These are phyloP conservation scores for Antitype chi DNA, from an alignment of 2,888 invertebrate species.

Conservation along the genomic window DNA sequence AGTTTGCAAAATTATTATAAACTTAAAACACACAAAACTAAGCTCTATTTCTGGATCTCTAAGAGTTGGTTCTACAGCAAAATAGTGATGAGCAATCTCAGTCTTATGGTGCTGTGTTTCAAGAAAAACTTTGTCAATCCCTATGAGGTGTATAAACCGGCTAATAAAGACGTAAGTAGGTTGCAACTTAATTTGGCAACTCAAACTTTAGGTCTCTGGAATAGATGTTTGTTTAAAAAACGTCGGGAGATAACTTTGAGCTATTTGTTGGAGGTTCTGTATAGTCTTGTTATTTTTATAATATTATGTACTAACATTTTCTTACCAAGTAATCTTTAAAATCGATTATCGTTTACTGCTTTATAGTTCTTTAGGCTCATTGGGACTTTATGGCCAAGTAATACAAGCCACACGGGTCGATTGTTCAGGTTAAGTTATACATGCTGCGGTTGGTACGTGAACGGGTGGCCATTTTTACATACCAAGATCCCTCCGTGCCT, in stretches of 20 bases:
- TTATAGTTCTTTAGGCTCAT: neutral
- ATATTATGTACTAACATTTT: neutral
- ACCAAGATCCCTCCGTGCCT: neutral
- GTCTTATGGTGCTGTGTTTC: slow-evolving; percentile 57
- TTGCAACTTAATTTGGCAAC: slow-evolving; percentile 65
- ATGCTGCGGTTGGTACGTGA: neutral
- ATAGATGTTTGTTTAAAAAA: slow-evolving; percentile 65
- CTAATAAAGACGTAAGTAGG: slow-evolving; percentile 65
- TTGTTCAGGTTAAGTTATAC: neutral
- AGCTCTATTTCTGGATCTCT: slow-evolving; percentile 10
- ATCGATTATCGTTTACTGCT: neutral
- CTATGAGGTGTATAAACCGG: slow-evolving; percentile 62
- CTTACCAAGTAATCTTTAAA: no score
- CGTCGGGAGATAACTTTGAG: slow-evolving; percentile 2
- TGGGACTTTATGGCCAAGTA: neutral
- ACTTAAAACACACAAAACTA: slow-evolving; percentile 49
- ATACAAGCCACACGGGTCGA: neutral
- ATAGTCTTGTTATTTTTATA: neutral
- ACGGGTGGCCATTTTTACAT: neutral
- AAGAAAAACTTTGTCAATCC: slow-evolving; percentile 67
- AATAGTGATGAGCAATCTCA: slow-evolving; percentile 55
- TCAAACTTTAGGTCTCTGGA: slow-evolving; percentile 61
- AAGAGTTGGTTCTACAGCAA: slow-evolving; percentile 31
- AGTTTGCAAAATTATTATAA: slow-evolving; percentile 40
- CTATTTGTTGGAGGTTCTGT: slow-evolving; percentile 42